Evolutionary conservation across 35 echinoderm and acorn worm species (phyloP).

Genomic region (Heliocidaris erythrogramma): DNA sequence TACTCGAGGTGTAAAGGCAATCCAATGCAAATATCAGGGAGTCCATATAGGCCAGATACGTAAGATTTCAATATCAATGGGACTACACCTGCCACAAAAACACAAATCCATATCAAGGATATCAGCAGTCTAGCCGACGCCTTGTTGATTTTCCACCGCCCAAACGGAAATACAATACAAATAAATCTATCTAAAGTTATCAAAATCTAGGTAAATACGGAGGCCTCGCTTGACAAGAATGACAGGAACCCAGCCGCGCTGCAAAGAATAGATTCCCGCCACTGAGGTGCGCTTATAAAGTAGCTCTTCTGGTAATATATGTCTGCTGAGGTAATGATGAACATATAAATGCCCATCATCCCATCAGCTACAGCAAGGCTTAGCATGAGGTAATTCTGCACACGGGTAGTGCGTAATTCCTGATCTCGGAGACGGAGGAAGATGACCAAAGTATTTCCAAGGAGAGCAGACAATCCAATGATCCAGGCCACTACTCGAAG

Average conservation of each 20-base stretch:
- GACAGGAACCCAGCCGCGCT: conserved; percentile 63
- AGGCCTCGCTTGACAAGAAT: conserved; percentile 63
- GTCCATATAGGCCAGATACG: conserved; percentile 56
- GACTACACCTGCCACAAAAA: conserved; percentile 30
- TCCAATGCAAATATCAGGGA: conserved; percentile 65
- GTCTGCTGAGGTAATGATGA: conserved; percentile 65
- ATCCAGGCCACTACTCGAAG: conserved; percentile 30
- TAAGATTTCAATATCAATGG: conserved; percentile 44
- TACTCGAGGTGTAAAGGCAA: conserved; percentile 41
- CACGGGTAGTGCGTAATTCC: background rate
- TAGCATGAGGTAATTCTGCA: conserved; percentile 37
- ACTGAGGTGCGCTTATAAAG: conserved; percentile 43
- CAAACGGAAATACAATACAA: conserved; percentile 67
- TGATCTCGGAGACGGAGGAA: background rate
- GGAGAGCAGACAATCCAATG: background rate
- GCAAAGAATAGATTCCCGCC: conserved; percentile 48
- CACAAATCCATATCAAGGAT: conserved; percentile 37
- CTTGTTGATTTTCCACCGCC: conserved; percentile 39
- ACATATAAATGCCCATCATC: conserved; percentile 74
- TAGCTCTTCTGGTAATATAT: conserved; percentile 53
- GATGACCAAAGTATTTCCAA: conserved; percentile 26
- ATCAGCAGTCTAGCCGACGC: conserved; percentile 18
- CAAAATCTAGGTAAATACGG: conserved; percentile 57
- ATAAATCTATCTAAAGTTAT: conserved; percentile 75
- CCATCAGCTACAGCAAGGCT: conserved; percentile 73